Evolutionary conservation across 2,113 vertebrate genomes (phyloP).

Genomic region (Clinocottus analis): DNA sequence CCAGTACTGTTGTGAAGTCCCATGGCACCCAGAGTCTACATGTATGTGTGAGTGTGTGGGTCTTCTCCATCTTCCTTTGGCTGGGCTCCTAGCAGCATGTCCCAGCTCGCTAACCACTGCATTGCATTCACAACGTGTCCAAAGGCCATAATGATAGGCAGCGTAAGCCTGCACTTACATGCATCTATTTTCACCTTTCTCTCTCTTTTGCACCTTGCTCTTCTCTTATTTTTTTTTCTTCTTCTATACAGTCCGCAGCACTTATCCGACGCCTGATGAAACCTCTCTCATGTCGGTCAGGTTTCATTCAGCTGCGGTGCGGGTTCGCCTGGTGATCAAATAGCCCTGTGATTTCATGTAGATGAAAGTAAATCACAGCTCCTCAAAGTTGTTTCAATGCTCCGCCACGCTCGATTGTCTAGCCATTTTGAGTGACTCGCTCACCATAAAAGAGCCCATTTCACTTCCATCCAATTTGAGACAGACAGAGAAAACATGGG

Average conservation of each 20-base stretch:
- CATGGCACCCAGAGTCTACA: conserved; percentile 57
- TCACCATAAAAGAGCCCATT: conserved; percentile 62
- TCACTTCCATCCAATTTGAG: conserved; percentile 64
- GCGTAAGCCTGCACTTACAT: conserved; percentile 39
- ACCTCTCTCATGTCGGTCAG: conserved; percentile 48
- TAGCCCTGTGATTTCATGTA: conserved; percentile 68
- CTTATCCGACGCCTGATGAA: conserved; percentile 55
- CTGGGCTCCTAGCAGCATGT: conserved; percentile 43
- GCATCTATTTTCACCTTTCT: conserved; percentile 42
- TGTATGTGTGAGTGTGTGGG: conserved; percentile 41
- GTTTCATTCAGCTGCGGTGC: conserved; percentile 43
- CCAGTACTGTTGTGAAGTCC: conserved; percentile 70
- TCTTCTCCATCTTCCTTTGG: conserved; percentile 54
- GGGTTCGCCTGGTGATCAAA: conserved; percentile 62
- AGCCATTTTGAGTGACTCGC: conserved; percentile 46
- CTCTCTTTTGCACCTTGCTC: conserved; percentile 5
- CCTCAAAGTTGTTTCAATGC: conserved; percentile 67
- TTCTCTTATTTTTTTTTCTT: conserved; percentile 23
- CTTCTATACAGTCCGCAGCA: conserved; percentile 46
- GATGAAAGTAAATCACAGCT: conserved; percentile 69
- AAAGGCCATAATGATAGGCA: conserved; percentile 58
- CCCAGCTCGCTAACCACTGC: conserved; percentile 57
- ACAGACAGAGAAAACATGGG: conserved; percentile 61
- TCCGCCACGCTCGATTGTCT: conserved; percentile 66
- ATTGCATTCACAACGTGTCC: conserved; percentile 57